Conservation (phyloP, 2,113 vertebrate species). For the Solea solea region DNA sequence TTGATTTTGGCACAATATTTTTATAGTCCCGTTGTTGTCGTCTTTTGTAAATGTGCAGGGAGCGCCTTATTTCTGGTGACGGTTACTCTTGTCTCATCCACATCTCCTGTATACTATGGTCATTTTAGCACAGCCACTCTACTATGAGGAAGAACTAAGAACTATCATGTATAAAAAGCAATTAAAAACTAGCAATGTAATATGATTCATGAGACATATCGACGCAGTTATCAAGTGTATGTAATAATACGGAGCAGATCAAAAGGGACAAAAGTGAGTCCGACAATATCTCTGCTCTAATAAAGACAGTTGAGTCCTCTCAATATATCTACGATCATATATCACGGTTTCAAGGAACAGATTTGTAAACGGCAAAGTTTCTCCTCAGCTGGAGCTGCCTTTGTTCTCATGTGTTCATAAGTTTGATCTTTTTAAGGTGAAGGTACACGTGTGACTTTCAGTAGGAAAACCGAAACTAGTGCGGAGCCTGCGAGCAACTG, state of each 20-base stretch:
- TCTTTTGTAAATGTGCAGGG: conserved; percentile 47
- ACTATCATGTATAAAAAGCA: conserved; percentile 70
- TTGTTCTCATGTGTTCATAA: conserved; percentile 38
- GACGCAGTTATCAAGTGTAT: conserved; percentile 47
- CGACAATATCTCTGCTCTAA: conserved; percentile 26
- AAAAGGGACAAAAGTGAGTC: conserved; percentile 29
- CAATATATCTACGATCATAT: conserved; percentile 12
- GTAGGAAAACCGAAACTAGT: background rate
- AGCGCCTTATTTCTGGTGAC: conserved; percentile 65
- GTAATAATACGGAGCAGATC: conserved; percentile 38
- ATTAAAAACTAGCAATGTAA: conserved; percentile 70
- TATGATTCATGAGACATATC: conserved; percentile 57
- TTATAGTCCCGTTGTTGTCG: conserved; percentile 39
- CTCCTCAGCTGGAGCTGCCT: conserved; percentile 28
- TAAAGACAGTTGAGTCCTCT: conserved; percentile 17
- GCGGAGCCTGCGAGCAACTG: conserved; percentile 12
- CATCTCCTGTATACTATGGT: conserved; percentile 54
- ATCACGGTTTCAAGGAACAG: conserved; percentile 4
- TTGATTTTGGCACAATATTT: conserved; percentile 40
- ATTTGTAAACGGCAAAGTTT: conserved; percentile 24
- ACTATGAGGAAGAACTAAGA: conserved; percentile 52
- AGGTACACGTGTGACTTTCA: conserved; percentile 36
- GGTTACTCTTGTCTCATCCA: conserved; percentile 56
- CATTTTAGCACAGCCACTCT: conserved; percentile 55
- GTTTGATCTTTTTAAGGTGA: conserved; percentile 47